phyloP scores from a whole-genome alignment of 2,113 vertebrate species.

The Phyllostomus hastatus region DNA sequence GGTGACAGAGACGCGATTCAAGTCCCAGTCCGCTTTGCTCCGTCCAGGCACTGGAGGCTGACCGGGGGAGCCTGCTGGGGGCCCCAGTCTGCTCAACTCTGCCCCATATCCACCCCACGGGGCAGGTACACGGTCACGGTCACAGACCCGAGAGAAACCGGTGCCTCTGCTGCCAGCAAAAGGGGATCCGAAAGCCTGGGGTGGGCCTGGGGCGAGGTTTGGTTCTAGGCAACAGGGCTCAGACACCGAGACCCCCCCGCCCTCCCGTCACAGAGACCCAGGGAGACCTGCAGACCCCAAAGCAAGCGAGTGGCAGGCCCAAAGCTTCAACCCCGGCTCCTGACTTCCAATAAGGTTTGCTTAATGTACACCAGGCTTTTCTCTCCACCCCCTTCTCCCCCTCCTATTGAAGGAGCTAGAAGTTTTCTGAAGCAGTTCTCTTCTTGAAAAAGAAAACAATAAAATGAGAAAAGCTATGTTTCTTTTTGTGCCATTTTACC shows the following conservation, averaged over 20 bases:
- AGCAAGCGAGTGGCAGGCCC: neutral
- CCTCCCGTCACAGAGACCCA: neutral
- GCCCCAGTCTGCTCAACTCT: neutral
- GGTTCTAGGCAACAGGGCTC: neutral
- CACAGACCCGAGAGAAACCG: neutral
- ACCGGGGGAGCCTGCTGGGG: neutral
- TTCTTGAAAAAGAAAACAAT: neutral
- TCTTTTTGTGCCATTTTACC: neutral
- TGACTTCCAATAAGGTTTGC: neutral
- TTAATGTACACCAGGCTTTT: fast-evolving
- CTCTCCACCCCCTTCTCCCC: neutral
- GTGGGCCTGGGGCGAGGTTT: neutral
- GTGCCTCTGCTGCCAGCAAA: neutral
- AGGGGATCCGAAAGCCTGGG: neutral
- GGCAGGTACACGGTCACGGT: no score
- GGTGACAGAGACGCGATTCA: neutral
- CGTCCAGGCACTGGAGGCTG: neutral
- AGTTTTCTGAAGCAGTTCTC: neutral
- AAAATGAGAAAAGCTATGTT: neutral
- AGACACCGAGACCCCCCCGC: neutral
- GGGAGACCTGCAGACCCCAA: neutral
- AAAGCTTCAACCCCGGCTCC: neutral
- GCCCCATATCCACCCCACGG: fast-evolving
- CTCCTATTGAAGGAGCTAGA: neutral
- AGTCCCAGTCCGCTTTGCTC: neutral